Evolutionary conservation across 1,140 invertebrate species (phyloP), one percentile per base, ranked within the genome.

Genomic region (Cecropterus lyciades): DNA sequence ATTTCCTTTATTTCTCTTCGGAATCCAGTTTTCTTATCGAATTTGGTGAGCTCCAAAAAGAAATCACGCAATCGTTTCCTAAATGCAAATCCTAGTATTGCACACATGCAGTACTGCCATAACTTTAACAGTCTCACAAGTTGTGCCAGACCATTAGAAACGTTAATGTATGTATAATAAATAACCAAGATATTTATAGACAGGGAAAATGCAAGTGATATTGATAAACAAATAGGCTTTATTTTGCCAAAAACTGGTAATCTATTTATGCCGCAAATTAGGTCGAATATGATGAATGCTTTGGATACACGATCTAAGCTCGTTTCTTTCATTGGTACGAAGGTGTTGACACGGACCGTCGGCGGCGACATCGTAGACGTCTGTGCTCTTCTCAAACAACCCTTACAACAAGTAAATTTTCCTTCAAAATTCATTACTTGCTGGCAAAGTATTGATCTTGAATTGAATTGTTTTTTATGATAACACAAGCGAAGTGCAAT

Each of bases 241-340:
- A 46, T 48, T n/a, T 52, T 48, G 17, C 24, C 33, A 16, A 67
- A 52, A 9, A 67, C 40, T 17, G 10, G 11, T 17, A 73, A 37
- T n/a, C 63, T 40, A 51, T 73, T 67, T 14, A 69, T 57, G 43
- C 71, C 71, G 20, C 65, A 33, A n/a, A 73, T 16, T 40, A 69
- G 43, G 27, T 60, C 62, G 17, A 43, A 59, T 33, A 64, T 10
- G 4, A 69, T 52, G 8, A 57, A 69, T 8, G 69, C 43, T 65
- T 69, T 64, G 3, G 64, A 69, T 46, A 57, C 59, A 7, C 14
- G 16, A 30, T 73, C 67, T 15, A 65, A 59, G 8, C 40, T 30
- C 42, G 17, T 3, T 37, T 24, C 9, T n/a, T 59, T 51, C 63
- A 24, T 43, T 60, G 2, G 27, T 0, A 73, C 10, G 9, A 67